phyloP scores from a whole-genome alignment of 2,888 invertebrate genomes.

The Crepidodera aurea region DNA sequence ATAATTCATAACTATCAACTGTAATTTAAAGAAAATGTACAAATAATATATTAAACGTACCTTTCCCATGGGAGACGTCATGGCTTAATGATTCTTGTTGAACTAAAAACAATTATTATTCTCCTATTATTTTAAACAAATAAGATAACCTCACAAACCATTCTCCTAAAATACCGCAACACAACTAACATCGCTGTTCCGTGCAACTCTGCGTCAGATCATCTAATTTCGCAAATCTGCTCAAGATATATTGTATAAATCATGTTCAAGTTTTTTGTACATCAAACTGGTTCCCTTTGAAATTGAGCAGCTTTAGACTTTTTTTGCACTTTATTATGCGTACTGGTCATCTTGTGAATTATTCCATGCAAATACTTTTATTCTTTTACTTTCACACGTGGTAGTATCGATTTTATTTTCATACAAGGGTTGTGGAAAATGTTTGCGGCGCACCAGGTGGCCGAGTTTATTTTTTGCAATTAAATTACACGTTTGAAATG shows the following conservation, averaged over 20 bases:
- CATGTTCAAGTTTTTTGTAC: slow-evolving; percentile 16
- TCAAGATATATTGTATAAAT: slow-evolving; percentile 17
- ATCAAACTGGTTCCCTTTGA: slow-evolving; percentile 25
- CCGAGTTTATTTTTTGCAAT: background rate
- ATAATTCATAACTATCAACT: too few relatives aligned
- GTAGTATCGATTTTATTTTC: slow-evolving; percentile 21
- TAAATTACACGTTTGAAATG: too few relatives aligned
- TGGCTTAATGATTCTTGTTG: slow-evolving; percentile 1
- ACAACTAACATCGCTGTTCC: slow-evolving; percentile 14
- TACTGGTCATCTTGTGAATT: slow-evolving; percentile 19
- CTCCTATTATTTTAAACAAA: slow-evolving; percentile 14
- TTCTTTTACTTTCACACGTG: slow-evolving; percentile 16
- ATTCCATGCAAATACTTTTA: slow-evolving; percentile 25
- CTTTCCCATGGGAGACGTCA: slow-evolving; percentile 31
- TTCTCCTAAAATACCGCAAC: slow-evolving; percentile 24
- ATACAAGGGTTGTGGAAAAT: slow-evolving; percentile 10
- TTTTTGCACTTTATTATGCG: slow-evolving; percentile 29
- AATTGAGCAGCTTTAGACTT: slow-evolving; percentile 18
- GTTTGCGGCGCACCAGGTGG: background rate
- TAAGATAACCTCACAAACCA: slow-evolving; percentile 20
- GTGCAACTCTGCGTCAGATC: slow-evolving; percentile 6
- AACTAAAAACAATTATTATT: slow-evolving; percentile 8
- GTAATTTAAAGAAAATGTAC: too few relatives aligned
- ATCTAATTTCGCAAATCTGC: slow-evolving; percentile 19
- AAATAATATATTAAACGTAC: slow-evolving; percentile 17